A percentile compares a stretch with the other conserved stretches of the same genome.
These are phyloP conservation scores for Anthophora plumipes DNA, from an alignment of 2,888 invertebrate genomes.

Conservation along the genomic window DNA sequence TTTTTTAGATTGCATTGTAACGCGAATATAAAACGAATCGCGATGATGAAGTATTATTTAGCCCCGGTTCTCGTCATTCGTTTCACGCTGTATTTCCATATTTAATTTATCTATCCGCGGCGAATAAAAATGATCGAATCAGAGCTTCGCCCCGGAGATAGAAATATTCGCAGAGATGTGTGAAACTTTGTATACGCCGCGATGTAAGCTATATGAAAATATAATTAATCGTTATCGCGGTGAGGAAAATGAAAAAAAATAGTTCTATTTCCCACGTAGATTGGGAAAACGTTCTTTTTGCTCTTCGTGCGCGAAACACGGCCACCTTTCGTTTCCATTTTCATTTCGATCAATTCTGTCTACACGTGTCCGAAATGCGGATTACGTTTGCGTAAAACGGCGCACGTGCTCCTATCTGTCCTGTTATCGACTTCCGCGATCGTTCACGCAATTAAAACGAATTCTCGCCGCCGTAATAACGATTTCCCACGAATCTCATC, in stretches of 20 bases:
- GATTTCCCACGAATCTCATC: constrained; percentile 15
- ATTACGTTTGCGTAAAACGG: constrained; percentile 44
- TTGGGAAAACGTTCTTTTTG: constrained; percentile 14
- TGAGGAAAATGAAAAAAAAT: not conserved
- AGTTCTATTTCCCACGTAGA: not conserved
- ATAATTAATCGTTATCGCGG: not conserved
- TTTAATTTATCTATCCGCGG: constrained; percentile 12
- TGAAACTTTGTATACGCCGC: not conserved
- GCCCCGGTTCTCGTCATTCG: not conserved
- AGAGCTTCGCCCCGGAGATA: not conserved
- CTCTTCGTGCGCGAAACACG: too few relatives aligned
- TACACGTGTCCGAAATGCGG: constrained; percentile 37
- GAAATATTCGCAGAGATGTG: not conserved
- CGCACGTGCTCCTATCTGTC: constrained; percentile 42
- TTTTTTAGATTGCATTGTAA: constrained; percentile 7
- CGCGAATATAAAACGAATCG: not conserved
- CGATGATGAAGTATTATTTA: constrained; percentile 2
- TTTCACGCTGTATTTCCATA: not conserved
- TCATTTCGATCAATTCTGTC: constrained; percentile 40
- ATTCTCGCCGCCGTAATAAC: constrained; percentile 52
- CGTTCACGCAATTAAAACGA: constrained; percentile 56
- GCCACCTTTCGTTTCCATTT: not conserved
- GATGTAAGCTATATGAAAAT: not conserved
- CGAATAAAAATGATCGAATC: constrained; percentile 18
- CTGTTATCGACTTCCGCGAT: constrained; percentile 49